A percentile compares a stretch with the other conserved stretches of the same genome.
These are phyloP conservation scores for Conus canariensis DNA, from an alignment of 2,888 invertebrate species.

Conservation along the genomic window DNA sequence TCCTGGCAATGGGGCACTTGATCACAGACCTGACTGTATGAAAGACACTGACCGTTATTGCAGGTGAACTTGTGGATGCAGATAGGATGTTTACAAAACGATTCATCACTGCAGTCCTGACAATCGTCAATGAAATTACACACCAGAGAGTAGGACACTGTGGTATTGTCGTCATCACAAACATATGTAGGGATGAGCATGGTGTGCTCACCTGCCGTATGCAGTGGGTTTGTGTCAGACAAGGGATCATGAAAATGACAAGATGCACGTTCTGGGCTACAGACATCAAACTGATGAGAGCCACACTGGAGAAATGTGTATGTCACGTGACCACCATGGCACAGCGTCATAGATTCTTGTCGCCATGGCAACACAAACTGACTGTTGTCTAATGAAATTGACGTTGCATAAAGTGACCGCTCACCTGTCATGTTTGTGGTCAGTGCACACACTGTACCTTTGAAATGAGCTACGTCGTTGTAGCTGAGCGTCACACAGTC, in stretches of 20 bases:
- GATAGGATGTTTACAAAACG: not conserved
- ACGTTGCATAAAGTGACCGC: not conserved
- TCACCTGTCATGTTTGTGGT: not conserved
- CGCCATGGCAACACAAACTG: not conserved
- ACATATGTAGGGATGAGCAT: not conserved
- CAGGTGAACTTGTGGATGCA: not conserved
- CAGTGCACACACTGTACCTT: not conserved
- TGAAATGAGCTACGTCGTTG: too few relatives aligned
- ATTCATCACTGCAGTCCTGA: constrained; percentile 4
- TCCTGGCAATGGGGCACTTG: not conserved
- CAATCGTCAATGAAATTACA: not conserved
- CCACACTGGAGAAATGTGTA: not conserved
- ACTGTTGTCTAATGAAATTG: not conserved
- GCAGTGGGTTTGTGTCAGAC: not conserved
- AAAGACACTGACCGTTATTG: not conserved
- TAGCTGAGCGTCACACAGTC: too few relatives aligned
- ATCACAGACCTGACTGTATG: not conserved
- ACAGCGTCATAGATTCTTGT: not conserved
- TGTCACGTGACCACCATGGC: not conserved
- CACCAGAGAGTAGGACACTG: not conserved
- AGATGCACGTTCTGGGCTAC: not conserved
- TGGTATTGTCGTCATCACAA: not conserved
- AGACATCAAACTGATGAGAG: not conserved
- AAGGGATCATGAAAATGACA: too few relatives aligned
- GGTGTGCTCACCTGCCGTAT: not conserved